phyloP scores from a whole-genome alignment of 2,797 vertebrate species.

The Leptoclinus maculatus region DNA sequence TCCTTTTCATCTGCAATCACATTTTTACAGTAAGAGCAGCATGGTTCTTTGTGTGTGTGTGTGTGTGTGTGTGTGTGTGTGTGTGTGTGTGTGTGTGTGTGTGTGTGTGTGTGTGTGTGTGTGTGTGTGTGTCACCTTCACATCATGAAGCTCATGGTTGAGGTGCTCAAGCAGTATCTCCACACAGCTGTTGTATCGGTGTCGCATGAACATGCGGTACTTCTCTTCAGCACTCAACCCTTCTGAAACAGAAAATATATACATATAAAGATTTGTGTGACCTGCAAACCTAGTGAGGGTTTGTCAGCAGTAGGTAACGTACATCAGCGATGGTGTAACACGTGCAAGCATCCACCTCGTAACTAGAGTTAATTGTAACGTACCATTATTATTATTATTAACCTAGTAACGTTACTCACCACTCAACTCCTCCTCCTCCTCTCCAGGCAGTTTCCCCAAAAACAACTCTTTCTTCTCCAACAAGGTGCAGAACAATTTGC shows the following conservation, averaged over 20 bases:
- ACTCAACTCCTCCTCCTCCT: constrained; percentile 85
- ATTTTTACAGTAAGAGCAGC: neutral
- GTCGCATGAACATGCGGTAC: constrained; percentile 92
- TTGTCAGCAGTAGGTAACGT: neutral
- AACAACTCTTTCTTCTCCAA: constrained; percentile 88
- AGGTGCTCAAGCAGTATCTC: constrained; percentile 85
- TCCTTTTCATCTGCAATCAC: neutral
- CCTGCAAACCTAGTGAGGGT: neutral
- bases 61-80: constrained; percentile 18
- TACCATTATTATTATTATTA: neutral
- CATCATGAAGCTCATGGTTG: constrained; percentile 75
- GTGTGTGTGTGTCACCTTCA: constrained; percentile 83
- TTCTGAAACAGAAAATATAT: constrained; percentile 64
- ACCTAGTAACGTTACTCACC: constrained; percentile 74
- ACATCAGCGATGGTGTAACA: neutral
- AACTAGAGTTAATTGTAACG: accelerated
- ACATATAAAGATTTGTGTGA: neutral
- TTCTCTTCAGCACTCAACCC: constrained; percentile 83
- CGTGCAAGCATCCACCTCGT: neutral
- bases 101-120: constrained; percentile 17
- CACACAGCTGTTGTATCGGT: constrained; percentile 90
- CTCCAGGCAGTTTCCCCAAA: constrained; percentile 85
- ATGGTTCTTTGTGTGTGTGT: neutral
- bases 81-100: neutral
- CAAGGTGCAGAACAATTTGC: constrained; percentile 87